Conservation (phyloP, 1,140 invertebrate genomes). For the Nylanderia fulva region DNA sequence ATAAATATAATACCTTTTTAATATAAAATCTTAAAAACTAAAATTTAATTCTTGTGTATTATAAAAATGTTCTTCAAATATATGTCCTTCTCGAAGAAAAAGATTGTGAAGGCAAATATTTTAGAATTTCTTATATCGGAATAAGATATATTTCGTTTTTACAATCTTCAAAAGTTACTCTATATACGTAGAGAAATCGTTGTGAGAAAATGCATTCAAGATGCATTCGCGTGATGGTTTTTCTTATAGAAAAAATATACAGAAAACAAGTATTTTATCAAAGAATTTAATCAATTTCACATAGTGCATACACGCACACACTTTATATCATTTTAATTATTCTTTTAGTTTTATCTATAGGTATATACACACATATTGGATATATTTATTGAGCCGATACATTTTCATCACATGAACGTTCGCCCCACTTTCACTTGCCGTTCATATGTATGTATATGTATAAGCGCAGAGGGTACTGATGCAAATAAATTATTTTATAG, state of each 20-base stretch:
- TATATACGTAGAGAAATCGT: neutral
- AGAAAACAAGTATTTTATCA: constrained; percentile 25
- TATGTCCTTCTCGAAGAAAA: neutral
- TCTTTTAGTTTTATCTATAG: no score
- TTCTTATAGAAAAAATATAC: no score
- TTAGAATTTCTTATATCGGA: neutral
- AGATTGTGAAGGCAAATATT: no score
- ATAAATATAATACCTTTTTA: neutral
- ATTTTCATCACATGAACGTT: constrained; percentile 37
- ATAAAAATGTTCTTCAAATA: neutral
- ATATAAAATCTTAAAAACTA: neutral
- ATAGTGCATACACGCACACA: no score
- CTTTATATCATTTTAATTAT: constrained; percentile 7
- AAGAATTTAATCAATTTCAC: constrained; percentile 29
- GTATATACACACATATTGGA: no score
- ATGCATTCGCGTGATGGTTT: neutral
- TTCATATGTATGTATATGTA: neutral
- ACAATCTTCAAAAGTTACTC: constrained; percentile 4
- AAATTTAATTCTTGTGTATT: neutral
- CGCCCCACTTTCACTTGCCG: constrained; percentile 56
- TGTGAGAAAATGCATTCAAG: neutral
- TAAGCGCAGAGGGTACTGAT: neutral
- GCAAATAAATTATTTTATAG: constrained; percentile 63
- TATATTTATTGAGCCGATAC: constrained; percentile 18
- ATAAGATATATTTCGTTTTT: neutral